These are phyloP conservation scores for Ictalurus punctatus DNA, from an alignment of 2,113 vertebrate species.

Conservation along the genomic window DNA sequence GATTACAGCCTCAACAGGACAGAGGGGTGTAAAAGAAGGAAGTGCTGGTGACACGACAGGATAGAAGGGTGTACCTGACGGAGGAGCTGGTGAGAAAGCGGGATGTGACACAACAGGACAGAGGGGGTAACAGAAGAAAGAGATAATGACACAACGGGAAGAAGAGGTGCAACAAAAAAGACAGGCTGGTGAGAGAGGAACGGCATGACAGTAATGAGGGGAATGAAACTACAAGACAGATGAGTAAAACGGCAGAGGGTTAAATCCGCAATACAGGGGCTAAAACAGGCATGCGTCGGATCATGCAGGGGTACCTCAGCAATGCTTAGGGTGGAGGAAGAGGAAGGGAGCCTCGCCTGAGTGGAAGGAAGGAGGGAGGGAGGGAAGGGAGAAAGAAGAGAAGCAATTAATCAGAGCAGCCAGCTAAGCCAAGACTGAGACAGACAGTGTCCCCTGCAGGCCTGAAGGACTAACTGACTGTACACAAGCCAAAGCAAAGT, in stretches of 20 bases:
- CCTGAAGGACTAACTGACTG: constrained; percentile 58
- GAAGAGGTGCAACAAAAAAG: background rate
- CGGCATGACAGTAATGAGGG: background rate
- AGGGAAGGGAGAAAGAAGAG: constrained; percentile 60
- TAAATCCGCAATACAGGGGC: constrained; percentile 63
- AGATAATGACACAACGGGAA: background rate
- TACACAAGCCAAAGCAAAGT: constrained; percentile 63
- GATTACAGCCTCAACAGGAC: background rate
- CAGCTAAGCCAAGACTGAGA: constrained; percentile 61
- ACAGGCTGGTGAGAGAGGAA: background rate
- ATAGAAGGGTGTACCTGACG: background rate
- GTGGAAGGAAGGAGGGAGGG: constrained; percentile 56
- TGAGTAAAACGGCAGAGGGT: constrained; percentile 73
- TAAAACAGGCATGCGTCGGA: constrained; percentile 61
- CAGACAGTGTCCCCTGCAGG: constrained; percentile 64
- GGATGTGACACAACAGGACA: background rate
- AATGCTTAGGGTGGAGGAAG: constrained; percentile 99
- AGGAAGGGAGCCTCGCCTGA: constrained; percentile 99
- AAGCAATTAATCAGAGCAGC: constrained; percentile 73
- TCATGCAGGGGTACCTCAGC: constrained; percentile 99
- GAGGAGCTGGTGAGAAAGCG: background rate
- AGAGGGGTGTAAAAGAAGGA: background rate
- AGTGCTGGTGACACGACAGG: background rate
- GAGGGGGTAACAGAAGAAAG: background rate
- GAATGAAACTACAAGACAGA: background rate